These are phyloP conservation scores for Eulemur albifrons DNA, from an alignment of 2,797 vertebrate genomes.

Conservation along the genomic window DNA sequence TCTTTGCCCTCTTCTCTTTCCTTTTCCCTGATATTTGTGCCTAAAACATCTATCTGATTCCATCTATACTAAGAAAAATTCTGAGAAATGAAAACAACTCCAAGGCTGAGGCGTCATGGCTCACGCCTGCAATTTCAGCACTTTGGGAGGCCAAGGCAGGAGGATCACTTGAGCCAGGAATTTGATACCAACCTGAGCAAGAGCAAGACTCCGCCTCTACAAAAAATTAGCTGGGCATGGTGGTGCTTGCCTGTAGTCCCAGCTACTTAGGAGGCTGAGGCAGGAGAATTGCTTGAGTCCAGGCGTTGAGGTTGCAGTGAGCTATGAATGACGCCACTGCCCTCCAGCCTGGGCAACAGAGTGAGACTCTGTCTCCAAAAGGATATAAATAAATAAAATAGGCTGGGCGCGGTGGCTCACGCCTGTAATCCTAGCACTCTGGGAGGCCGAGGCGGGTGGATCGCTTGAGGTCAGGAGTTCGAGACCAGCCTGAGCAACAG, in stretches of 20 bases:
- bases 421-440: too few species aligned
- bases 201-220: not conserved
- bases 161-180: not conserved
- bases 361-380: not conserved
- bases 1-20: not conserved
- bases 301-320: not conserved
- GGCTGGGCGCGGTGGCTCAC: too few species aligned
- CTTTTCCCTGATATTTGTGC: not conserved
- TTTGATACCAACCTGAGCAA: not conserved
- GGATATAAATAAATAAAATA: too few species aligned
- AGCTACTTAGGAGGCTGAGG: not conserved
- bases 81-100: constrained; percentile 2
- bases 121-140: not conserved
- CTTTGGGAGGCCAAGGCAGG: not conserved
- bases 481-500: too few species aligned
- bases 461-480: too few species aligned
- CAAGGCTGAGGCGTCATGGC: not conserved
- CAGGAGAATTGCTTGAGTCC: not conserved
- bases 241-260: not conserved
- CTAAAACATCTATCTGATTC: not conserved
- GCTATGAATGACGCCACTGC: not conserved
- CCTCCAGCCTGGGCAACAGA: not conserved
- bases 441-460: too few species aligned
- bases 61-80: not conserved
- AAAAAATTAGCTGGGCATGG: not conserved